Conservation (phyloP, 2,797 vertebrate species). For the Gambelia wislizenii region DNA sequence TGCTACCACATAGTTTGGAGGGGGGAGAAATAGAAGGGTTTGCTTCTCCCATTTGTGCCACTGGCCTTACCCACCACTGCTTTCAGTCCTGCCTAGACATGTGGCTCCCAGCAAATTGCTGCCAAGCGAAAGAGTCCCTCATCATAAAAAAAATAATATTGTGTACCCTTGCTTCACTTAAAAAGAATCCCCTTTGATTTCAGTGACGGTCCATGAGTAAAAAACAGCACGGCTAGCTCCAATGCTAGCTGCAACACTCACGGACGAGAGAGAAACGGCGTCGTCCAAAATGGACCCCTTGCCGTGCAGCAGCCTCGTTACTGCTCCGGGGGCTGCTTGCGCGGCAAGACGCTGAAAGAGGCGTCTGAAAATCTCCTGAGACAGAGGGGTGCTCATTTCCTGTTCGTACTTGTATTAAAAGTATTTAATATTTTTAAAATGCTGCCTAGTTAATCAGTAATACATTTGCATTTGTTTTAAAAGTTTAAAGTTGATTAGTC, state of each 20-base stretch:
- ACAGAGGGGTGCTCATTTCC: background rate
- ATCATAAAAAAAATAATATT: background rate
- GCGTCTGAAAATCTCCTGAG: too few relatives aligned
- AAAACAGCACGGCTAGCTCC: too few relatives aligned
- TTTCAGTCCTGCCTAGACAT: background rate
- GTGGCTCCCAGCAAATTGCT: background rate
- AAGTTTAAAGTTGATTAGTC: background rate
- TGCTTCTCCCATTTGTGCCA: background rate
- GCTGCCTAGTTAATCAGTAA: background rate
- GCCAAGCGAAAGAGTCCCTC: too few relatives aligned
- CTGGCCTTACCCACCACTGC: background rate
- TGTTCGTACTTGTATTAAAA: background rate
- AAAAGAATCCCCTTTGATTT: background rate
- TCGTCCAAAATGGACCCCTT: too few relatives aligned
- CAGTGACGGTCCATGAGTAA: background rate
- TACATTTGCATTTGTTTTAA: background rate
- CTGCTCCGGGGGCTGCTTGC: too few relatives aligned
- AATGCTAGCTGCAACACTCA: too few relatives aligned
- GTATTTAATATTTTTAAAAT: background rate
- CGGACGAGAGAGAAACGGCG: too few relatives aligned
- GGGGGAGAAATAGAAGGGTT: background rate
- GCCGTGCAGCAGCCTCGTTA: too few relatives aligned
- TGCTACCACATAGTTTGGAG: background rate
- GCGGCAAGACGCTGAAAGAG: too few relatives aligned
- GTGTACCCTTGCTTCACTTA: background rate